A percentile compares a stretch with the other conserved stretches of the same genome.
Evolutionary conservation across 2,888 invertebrate species (phyloP).

Genomic region (Eupeodes luniger): DNA sequence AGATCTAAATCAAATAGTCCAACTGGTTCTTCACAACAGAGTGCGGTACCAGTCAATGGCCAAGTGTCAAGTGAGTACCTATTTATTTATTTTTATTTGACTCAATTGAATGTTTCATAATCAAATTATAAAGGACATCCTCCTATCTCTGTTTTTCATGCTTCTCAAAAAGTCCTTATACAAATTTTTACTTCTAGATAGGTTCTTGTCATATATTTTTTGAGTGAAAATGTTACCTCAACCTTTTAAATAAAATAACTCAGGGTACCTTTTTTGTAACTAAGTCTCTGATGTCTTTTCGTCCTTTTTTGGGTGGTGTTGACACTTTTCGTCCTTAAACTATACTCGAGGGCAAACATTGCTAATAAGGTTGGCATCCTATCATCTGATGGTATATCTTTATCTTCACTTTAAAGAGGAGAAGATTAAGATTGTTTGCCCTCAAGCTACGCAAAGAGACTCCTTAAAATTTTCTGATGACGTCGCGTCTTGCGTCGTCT

Average conservation of each 20-base stretch:
- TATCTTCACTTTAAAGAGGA: neutral
- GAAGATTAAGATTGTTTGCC: conserved; percentile 32
- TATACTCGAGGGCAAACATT: conserved; percentile 33
- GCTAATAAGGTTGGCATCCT: conserved; percentile 55
- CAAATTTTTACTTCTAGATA: neutral
- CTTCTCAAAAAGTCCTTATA: conserved; percentile 1
- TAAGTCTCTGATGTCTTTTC: neutral
- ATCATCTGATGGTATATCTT: conserved; percentile 6
- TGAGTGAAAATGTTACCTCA: conserved; percentile 4
- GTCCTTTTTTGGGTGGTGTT: conserved; percentile 8
- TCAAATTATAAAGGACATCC: conserved; percentile 41
- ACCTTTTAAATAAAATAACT: neutral
- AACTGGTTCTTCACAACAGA: conserved; percentile 70
- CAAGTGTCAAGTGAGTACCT: conserved; percentile 84
- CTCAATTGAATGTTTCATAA: conserved; percentile 50
- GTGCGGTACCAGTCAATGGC: conserved; percentile 82
- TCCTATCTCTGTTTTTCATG: neutral
- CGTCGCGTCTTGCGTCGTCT: neutral
- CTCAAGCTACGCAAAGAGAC: conserved; percentile 5
- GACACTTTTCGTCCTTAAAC: conserved; percentile 37
- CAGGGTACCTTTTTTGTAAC: neutral
- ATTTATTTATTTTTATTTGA: neutral
- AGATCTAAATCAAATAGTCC: conserved; percentile 82
- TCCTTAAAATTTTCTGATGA: conserved; percentile 24
- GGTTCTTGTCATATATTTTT: conserved; percentile 5